phyloP scores from a whole-genome alignment of 2,113 vertebrate species.

The Colius striatus region DNA sequence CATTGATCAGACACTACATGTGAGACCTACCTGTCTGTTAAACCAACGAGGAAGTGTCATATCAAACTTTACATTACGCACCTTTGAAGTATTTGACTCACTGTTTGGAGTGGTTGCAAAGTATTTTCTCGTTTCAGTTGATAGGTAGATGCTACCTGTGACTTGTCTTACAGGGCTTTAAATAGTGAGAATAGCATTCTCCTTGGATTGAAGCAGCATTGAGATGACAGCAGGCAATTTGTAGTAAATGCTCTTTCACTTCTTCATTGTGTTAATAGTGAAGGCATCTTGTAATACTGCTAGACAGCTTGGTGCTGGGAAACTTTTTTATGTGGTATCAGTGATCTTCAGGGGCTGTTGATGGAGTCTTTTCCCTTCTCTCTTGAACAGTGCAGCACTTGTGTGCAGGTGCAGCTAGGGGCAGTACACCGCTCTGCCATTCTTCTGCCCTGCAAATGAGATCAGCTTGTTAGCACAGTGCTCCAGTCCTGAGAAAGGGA shows the following conservation, averaged over 20 bases:
- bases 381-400: neutral
- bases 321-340: neutral
- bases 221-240: neutral
- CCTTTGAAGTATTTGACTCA: neutral
- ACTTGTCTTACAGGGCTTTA: neutral
- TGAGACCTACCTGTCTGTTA: neutral
- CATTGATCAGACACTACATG: neutral
- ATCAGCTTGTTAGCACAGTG: rapidly evolving
- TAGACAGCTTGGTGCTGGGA: neutral
- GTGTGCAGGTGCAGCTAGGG: rapidly evolving
- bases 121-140: neutral
- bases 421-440: neutral
- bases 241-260: neutral
- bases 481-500: neutral
- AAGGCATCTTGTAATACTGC: neutral
- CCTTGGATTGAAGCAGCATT: neutral
- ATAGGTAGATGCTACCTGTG: neutral
- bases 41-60: neutral
- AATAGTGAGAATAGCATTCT: neutral
- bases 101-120: neutral
- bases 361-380: neutral
- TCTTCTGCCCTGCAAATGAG: rapidly evolving
- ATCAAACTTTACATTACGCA: neutral
- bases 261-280: neutral
- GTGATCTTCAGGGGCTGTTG: neutral